These are phyloP conservation scores for Diaphora mendica DNA, from an alignment of 2,888 invertebrate species.

Conservation along the genomic window DNA sequence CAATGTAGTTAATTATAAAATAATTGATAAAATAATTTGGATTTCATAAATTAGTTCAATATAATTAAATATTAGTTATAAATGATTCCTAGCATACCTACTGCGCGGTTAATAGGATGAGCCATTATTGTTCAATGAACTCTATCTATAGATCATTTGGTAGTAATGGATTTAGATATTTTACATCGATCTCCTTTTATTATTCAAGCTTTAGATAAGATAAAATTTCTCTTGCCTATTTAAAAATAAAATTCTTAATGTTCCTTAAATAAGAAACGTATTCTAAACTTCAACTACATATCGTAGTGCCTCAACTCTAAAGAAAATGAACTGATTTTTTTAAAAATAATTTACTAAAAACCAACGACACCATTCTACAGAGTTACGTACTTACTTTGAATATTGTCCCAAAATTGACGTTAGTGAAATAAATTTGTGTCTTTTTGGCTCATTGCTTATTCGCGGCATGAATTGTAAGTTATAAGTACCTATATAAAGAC, in stretches of 20 bases:
- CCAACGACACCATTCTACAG: slow-evolving; percentile 2
- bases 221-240: not conserved
- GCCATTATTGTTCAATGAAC: slow-evolving; percentile 36
- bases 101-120: slow-evolving; percentile 31
- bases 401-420: slow-evolving; percentile 57
- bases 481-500: slow-evolving; percentile 50
- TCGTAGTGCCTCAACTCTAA: not conserved
- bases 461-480: slow-evolving; percentile 62
- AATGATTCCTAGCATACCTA: slow-evolving; percentile 12
- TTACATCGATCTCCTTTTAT: not conserved
- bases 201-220: not conserved
- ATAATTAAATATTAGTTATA: slow-evolving; percentile 16
- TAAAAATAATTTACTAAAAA: too few relatives aligned
- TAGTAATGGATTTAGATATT: not conserved
- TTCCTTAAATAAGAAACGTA: not conserved
- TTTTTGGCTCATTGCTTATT: slow-evolving; percentile 68
- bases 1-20: not conserved
- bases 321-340: too few relatives aligned
- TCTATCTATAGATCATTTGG: not conserved
- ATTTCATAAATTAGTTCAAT: slow-evolving; percentile 2
- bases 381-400: slow-evolving; percentile 24
- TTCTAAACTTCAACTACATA: not conserved
- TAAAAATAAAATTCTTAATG: slow-evolving; percentile 1
- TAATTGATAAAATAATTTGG: not conserved
- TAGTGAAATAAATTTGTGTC: slow-evolving; percentile 53